Evolutionary conservation across 2,797 vertebrate genomes (phyloP).

Genomic region (Diplodus puntazzo): DNA sequence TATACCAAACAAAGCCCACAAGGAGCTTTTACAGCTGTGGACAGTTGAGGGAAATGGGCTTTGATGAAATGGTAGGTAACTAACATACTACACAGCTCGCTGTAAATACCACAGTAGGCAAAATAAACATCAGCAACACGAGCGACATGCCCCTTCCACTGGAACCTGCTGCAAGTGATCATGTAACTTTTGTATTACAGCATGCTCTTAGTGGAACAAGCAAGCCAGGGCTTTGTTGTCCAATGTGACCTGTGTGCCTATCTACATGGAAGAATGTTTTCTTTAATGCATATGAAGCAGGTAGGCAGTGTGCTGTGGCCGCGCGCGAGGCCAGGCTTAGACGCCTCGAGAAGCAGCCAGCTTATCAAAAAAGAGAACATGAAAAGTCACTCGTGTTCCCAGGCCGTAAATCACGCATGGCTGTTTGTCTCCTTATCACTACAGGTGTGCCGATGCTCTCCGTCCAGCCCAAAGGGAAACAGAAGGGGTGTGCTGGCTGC

Average conservation of each 20-base stretch:
- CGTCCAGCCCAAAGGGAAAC: constrained; percentile 99
- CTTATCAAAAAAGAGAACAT: constrained; percentile 85
- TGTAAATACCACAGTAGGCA: constrained; percentile 81
- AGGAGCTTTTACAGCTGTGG: constrained; percentile 87
- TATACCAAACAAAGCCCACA: constrained; percentile 88
- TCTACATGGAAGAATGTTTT: constrained; percentile 82
- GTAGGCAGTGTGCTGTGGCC: constrained; percentile 74
- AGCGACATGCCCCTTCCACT: constrained; percentile 44
- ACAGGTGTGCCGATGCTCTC: constrained; percentile 99
- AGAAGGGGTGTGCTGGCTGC: constrained; percentile 99
- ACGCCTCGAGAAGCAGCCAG: constrained; percentile 72
- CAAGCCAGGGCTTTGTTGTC: constrained; percentile 71
- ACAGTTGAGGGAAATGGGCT: constrained; percentile 84
- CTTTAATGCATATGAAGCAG: constrained; percentile 87
- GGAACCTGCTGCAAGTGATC: constrained; percentile 68
- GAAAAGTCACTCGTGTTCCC: constrained; percentile 84
- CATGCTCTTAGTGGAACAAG: constrained; percentile 70
- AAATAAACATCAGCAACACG: constrained; percentile 71
- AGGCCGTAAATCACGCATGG: constrained; percentile 84
- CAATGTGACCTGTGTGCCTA: constrained; percentile 82
- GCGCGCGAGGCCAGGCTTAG: constrained; percentile 65
- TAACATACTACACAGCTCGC: constrained; percentile 76
- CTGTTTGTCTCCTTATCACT: constrained; percentile 82
- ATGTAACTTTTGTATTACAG: constrained; percentile 77
- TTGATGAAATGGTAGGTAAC: constrained; percentile 86